phyloP scores from a whole-genome alignment of 2,113 vertebrate species.

The Melanotaenia duboulayi region DNA sequence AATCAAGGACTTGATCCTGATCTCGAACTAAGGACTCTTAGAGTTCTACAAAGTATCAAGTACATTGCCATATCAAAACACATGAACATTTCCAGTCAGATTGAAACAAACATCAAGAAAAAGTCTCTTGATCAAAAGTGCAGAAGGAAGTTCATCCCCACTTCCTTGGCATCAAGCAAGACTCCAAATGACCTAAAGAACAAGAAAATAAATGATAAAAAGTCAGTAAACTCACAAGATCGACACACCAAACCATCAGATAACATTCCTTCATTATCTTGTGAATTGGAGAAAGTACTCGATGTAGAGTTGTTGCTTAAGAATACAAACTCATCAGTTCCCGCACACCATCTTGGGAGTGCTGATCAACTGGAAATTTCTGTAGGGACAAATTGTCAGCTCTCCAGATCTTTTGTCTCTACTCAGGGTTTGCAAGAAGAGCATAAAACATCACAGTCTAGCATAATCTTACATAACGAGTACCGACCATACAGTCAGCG shows the following conservation, averaged over 20 bases:
- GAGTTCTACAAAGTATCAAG: constrained; percentile 46
- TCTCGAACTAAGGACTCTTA: constrained; percentile 49
- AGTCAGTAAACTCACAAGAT: not conserved
- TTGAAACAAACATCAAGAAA: constrained; percentile 4
- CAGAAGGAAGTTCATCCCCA: not conserved
- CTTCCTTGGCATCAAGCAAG: not conserved
- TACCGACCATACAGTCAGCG: constrained; percentile 13
- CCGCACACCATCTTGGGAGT: constrained; percentile 3
- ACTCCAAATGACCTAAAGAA: constrained; percentile 5
- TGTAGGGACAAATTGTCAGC: not conserved
- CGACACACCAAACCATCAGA: constrained; percentile 3
- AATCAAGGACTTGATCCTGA: constrained; percentile 23
- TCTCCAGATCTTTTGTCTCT: not conserved
- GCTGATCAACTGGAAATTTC: constrained; percentile 4
- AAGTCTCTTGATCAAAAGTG: constrained; percentile 5
- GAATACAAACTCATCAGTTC: constrained; percentile 3
- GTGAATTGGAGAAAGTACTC: constrained; percentile 33
- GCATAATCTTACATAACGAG: constrained; percentile 10
- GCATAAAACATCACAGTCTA: constrained; percentile 12
- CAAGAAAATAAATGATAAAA: constrained; percentile 15
- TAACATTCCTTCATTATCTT: not conserved
- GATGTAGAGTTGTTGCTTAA: constrained; percentile 18
- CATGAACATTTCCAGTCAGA: constrained; percentile 4
- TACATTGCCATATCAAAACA: constrained; percentile 22
- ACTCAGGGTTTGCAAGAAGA: constrained; percentile 12